These are phyloP conservation scores for Brenthis ino DNA, from an alignment of 2,888 invertebrate genomes.

Conservation along the genomic window DNA sequence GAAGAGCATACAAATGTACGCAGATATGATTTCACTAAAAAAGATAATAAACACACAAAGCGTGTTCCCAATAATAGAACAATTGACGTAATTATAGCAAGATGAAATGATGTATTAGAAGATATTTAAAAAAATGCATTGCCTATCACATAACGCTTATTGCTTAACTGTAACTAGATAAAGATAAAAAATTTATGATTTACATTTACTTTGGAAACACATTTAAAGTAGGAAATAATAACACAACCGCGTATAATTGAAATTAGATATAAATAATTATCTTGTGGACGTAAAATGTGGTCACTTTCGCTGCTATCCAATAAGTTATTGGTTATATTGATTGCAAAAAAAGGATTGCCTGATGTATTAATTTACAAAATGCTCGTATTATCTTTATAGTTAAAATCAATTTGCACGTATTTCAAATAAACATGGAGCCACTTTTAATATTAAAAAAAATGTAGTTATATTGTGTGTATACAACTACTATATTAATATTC, in stretches of 20 bases:
- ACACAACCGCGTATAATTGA: constrained; percentile 26
- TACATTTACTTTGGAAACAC: background rate
- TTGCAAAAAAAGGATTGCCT: constrained; percentile 15
- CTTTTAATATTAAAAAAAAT: no score
- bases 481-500: no score
- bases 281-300: constrained; percentile 20
- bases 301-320: constrained; percentile 24
- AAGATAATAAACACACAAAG: no score
- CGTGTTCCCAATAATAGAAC: no score
- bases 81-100: no score
- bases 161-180: background rate
- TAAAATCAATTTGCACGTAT: background rate
- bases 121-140: no score
- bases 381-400: background rate
- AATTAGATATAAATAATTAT: constrained; percentile 28
- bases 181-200: background rate
- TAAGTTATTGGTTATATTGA: constrained; percentile 22
- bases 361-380: constrained; percentile 12
- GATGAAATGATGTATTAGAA: no score
- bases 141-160: background rate
- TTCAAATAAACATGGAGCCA: background rate
- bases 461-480: no score
- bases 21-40: no score
- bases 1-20: no score
- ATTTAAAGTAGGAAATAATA: constrained; percentile 23